These are phyloP conservation scores for Pachyrhynchus sulphureomaculatus DNA, from an alignment of 1,140 invertebrate genomes.

Conservation along the genomic window DNA sequence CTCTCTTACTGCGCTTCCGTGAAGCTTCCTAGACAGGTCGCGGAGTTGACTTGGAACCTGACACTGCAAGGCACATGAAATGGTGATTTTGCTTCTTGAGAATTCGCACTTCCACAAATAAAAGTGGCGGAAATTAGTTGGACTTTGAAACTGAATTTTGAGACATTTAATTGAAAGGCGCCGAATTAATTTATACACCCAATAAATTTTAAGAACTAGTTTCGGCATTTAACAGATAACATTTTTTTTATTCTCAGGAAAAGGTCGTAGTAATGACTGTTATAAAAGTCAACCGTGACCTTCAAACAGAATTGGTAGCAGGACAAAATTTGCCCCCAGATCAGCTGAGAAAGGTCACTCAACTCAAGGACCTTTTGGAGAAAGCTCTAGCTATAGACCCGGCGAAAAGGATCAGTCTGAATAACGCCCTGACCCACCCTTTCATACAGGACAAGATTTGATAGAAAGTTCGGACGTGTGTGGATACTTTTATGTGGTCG, in stretches of 20 bases:
- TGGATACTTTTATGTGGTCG: background rate
- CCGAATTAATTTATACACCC: no score
- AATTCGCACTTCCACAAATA: no score
- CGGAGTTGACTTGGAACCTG: no score
- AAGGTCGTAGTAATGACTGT: conserved; percentile 93
- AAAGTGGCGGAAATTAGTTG: no score
- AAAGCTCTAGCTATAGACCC: conserved; percentile 92
- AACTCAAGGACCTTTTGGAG: conserved; percentile 93
- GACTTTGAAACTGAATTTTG: no score
- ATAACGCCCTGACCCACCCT: conserved; percentile 91
- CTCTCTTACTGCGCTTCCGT: no score
- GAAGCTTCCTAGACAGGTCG: no score
- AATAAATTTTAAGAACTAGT: no score
- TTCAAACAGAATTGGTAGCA: conserved; percentile 84
- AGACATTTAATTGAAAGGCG: no score
- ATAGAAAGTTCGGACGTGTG: conserved; percentile 1
- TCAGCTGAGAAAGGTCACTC: conserved; percentile 85
- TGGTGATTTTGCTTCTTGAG: no score
- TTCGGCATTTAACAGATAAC: no score
- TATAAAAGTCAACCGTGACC: conserved; percentile 82
- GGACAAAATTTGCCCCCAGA: conserved; percentile 86
- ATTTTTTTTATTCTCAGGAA: conserved; percentile 71
- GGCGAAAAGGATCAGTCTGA: conserved; percentile 87
- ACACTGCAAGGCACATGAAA: no score
- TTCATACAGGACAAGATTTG: conserved; percentile 94